Conservation (phyloP, 2,888 invertebrate genomes). For the Eledone cirrhosa region DNA sequence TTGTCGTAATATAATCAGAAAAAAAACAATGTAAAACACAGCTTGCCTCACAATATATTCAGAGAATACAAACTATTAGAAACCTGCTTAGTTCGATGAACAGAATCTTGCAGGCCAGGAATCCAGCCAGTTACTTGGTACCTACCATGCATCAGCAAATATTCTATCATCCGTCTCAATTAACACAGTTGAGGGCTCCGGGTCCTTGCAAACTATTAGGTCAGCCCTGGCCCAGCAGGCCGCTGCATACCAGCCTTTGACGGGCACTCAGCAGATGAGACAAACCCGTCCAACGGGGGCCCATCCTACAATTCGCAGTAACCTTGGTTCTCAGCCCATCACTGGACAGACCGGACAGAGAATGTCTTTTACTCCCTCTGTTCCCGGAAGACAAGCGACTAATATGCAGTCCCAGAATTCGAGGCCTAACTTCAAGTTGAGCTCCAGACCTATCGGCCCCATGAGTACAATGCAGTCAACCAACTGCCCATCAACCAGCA, state of each 20-base stretch:
- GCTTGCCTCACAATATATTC: conserved; percentile 97
- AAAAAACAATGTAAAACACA: conserved; percentile 99
- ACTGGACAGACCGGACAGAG: conserved; percentile 78
- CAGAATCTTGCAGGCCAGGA: conserved; percentile 81
- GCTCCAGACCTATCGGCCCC: no score
- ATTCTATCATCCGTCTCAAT: conserved; percentile 87
- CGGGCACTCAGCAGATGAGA: conserved; percentile 45
- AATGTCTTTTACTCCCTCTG: conserved; percentile 42
- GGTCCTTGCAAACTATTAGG: conserved; percentile 48
- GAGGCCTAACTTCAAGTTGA: conserved; percentile 7
- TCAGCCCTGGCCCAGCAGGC: conserved; percentile 38
- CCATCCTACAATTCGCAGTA: conserved; percentile 35
- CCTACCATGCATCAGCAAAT: conserved; percentile 85
- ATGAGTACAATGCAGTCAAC: conserved; percentile 10
- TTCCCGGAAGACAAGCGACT: conserved; percentile 75
- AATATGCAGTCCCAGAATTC: conserved; percentile 24
- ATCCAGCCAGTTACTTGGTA: conserved; percentile 79
- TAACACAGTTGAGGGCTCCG: conserved; percentile 84
- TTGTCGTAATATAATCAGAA: no score
- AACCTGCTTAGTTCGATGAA: conserved; percentile 71
- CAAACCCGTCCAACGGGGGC: conserved; percentile 48
- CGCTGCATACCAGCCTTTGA: conserved; percentile 29
- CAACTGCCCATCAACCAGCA: conserved; percentile 71
- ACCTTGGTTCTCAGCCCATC: conserved; percentile 79
- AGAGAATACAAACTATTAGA: conserved; percentile 82